Percentiles rank a stretch among this genome's conserved stretches.
phyloP scores from a whole-genome alignment of 2,797 vertebrate species.

The Epinephelus awoara region DNA sequence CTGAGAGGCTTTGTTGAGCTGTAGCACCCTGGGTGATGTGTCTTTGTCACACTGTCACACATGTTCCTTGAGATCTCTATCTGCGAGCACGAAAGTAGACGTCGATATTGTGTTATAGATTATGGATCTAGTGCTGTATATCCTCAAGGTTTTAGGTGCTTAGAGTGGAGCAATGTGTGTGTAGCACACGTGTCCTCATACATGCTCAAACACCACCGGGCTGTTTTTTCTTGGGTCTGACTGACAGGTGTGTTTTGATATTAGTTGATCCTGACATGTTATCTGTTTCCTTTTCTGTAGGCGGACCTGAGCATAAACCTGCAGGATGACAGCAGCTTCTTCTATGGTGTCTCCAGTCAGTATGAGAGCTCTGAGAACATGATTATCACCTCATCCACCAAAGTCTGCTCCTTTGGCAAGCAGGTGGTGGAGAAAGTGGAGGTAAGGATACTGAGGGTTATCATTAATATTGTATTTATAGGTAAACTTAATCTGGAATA shows the following conservation, averaged over 20 bases:
- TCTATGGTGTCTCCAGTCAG: conserved; percentile 97
- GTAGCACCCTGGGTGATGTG: conserved; percentile 30
- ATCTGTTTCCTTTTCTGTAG: conserved; percentile 72
- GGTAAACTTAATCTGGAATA: background rate
- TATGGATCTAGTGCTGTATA: conserved; percentile 12
- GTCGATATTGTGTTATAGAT: conserved; percentile 27
- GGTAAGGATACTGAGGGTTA: conserved; percentile 81
- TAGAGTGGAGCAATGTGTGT: background rate
- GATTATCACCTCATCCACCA: conserved; percentile 97
- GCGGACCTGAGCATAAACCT: conserved; percentile 95
- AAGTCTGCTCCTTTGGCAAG: conserved; percentile 98
- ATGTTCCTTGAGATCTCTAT: conserved; percentile 14
- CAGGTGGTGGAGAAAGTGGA: conserved; percentile 99
- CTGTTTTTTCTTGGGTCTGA: background rate
- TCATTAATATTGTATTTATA: too few species aligned
- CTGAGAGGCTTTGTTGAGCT: conserved; percentile 56
- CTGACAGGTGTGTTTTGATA: conserved; percentile 24
- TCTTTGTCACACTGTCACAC: conserved; percentile 47
- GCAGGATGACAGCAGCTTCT: conserved; percentile 94
- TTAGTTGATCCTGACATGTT: conserved; percentile 23
- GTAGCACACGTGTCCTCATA: conserved; percentile 5
- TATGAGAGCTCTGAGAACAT: conserved; percentile 96
- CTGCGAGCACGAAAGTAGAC: conserved; percentile 16
- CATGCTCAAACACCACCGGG: background rate
- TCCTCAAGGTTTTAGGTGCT: conserved; percentile 19